phyloP scores from a whole-genome alignment of 2,888 invertebrate species.

The Gasteruption jaculator region DNA sequence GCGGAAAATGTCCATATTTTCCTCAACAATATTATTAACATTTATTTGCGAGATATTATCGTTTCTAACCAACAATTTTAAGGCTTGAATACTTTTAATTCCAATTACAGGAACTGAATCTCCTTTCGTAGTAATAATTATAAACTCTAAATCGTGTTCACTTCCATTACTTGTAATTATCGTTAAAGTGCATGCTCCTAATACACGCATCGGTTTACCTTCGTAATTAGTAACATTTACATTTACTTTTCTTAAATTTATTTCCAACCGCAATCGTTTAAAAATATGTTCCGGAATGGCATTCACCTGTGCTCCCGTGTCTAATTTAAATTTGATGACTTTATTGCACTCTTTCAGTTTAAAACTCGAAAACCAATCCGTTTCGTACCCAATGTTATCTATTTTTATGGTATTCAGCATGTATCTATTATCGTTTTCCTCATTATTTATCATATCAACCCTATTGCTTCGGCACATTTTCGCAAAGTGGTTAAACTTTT shows the following conservation, averaged over 20 bases:
- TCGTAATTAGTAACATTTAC: not conserved
- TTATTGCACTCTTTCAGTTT: slow-evolving; percentile 4
- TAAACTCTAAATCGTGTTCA: slow-evolving; percentile 1
- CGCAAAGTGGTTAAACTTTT: slow-evolving; percentile 6
- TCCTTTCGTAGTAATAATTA: slow-evolving; percentile 5
- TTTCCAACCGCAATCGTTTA: slow-evolving; percentile 7
- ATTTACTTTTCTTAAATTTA: slow-evolving; percentile 5
- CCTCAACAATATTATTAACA: slow-evolving; percentile 6
- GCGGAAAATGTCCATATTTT: slow-evolving; percentile 20
- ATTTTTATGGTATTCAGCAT: slow-evolving; percentile 2
- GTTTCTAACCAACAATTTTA: slow-evolving; percentile 11
- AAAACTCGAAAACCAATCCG: slow-evolving; percentile 11
- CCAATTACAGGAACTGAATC: slow-evolving; percentile 14
- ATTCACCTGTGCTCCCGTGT: slow-evolving; percentile 21
- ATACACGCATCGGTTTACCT: not conserved
- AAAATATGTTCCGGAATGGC: slow-evolving; percentile 18
- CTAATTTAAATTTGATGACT: slow-evolving; percentile 20
- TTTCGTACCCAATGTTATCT: slow-evolving; percentile 2
- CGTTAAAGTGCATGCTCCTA: not conserved
- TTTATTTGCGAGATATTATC: slow-evolving; percentile 1
- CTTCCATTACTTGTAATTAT: not conserved
- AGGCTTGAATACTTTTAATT: slow-evolving; percentile 7
- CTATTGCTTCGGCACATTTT: slow-evolving; percentile 1
- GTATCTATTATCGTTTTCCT: not conserved
- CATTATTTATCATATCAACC: slow-evolving; percentile 3